Base-by-base conservation (phyloP, 2,888 invertebrate species). In the Diplolepis rosae region DNA sequence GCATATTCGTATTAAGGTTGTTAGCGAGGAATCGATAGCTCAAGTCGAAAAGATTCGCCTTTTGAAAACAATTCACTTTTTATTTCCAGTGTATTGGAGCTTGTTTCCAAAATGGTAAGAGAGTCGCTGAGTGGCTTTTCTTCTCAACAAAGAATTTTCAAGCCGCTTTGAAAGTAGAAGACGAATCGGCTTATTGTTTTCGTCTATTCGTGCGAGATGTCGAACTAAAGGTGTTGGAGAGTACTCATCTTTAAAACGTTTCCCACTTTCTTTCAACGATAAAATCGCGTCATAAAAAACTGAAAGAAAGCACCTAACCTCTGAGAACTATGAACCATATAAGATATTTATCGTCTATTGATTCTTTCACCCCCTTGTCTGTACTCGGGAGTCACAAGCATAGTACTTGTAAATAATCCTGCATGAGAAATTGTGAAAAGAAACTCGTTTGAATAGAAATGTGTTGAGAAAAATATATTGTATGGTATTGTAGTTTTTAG, bases 101-200 rank as follows among this genome's bases (percentile, higher is more conserved):
- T 30, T 35, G 22, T 32, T 22, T 32, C 4, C 18, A 32, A 35
- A 56, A 22, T 32, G n/a, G n/a, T n/a, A n/a, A n/a, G 13, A 32
- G 30, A 52, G n/a, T 2, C 4, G 11, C 4, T 11, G 7, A 28
- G 65, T 18, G 48, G 45, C 28, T 28, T 28, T 48, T 48, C 24
- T 18, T 27, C 27, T 28, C 6, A 22, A 65, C 13, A 28, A 15
- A 28, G 4, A 13, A n/a, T 24, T 42, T 65, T 65, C 30, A 2
- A 15, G 30, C 4, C 9, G 32, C 2, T 15, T 27, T 61, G 9
- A n/a, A 45, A 42, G 32, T 45, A 39, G 35, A 45, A 35, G 70
- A 71, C 67, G 66, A 73, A 72, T 77, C 74, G 70, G 74, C 75
- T 77, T 77, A 82, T 84, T 84, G 83, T 85, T 83, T 85, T 83